Evolutionary conservation across 2,113 vertebrate genomes (phyloP).

Genomic region (Picathartes gymnocephalus): DNA sequence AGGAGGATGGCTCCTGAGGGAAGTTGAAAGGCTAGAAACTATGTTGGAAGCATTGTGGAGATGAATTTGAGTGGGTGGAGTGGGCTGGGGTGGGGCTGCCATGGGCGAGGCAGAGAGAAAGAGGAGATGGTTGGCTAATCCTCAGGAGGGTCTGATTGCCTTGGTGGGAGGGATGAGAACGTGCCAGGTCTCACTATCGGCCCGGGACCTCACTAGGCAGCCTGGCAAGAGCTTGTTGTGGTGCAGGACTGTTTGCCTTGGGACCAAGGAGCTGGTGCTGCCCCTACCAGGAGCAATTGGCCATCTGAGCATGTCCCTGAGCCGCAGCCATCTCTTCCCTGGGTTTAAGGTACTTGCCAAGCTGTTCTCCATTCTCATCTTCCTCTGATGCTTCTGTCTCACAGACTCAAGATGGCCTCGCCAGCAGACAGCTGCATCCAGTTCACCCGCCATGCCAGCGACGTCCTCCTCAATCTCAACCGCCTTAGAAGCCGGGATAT

Average conservation of each 20-base stretch:
- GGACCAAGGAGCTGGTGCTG: neutral
- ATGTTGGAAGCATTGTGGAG: neutral
- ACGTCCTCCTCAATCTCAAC: constrained; percentile 96
- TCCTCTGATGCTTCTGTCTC: neutral
- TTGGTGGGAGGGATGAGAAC: neutral
- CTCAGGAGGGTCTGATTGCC: constrained; percentile 9
- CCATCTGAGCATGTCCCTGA: neutral
- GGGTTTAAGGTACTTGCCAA: neutral
- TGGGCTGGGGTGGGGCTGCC: neutral
- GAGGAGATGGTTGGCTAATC: constrained; percentile 11
- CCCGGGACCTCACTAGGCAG: neutral
- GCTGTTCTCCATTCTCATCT: neutral
- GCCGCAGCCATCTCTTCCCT: neutral
- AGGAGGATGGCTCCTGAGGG: neutral
- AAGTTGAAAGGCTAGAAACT: neutral
- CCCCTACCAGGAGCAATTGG: neutral
- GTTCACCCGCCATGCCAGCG: constrained; percentile 95
- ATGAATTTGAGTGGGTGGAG: neutral
- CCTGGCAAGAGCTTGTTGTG: neutral
- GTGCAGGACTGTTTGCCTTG: neutral
- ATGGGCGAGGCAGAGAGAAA: neutral
- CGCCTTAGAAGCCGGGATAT: constrained; percentile 93
- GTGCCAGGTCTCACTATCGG: neutral
- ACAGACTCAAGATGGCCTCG: constrained; percentile 87
- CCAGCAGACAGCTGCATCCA: constrained; percentile 98